Conservation (phyloP, 2,888 invertebrate genomes). For the Spilosoma lubricipeda region DNA sequence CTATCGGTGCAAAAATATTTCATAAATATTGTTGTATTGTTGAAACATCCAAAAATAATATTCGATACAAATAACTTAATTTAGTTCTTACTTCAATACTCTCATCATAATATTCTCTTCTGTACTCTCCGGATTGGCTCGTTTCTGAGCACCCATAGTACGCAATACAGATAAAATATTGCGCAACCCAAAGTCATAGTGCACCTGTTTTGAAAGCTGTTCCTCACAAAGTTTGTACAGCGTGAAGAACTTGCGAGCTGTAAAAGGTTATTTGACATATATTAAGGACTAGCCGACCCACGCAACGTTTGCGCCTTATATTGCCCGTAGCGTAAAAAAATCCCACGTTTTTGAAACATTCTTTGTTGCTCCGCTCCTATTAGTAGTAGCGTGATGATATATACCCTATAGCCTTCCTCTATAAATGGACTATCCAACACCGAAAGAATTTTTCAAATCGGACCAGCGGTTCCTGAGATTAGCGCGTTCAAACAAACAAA, state of each 20-base stretch:
- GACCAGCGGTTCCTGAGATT: too few species aligned
- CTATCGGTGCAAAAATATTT: conserved; percentile 65
- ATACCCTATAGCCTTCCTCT: too few species aligned
- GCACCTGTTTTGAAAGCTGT: conserved; percentile 95
- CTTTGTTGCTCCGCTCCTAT: too few species aligned
- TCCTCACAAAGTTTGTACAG: conserved; percentile 96
- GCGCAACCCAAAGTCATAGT: conserved; percentile 94
- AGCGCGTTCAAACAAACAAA: too few species aligned
- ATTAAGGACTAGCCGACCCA: too few species aligned
- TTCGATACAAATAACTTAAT: not conserved
- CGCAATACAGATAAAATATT: conserved; percentile 93
- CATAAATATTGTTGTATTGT: not conserved
- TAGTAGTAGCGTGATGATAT: too few species aligned
- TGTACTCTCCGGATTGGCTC: conserved; percentile 92
- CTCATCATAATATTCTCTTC: conserved; percentile 97
- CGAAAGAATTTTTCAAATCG: too few species aligned
- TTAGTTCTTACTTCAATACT: conserved; percentile 87
- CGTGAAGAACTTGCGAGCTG: conserved; percentile 93
- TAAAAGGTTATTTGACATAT: conserved; percentile 10
- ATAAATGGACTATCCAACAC: too few species aligned
- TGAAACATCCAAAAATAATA: not conserved
- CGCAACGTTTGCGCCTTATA: too few species aligned
- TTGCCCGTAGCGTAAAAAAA: too few species aligned
- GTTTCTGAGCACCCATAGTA: conserved; percentile 92
- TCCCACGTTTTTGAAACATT: too few species aligned